phyloP scores from a whole-genome alignment of 53 echinoderm and acorn worm species.

The Zoroaster sp. region DNA sequence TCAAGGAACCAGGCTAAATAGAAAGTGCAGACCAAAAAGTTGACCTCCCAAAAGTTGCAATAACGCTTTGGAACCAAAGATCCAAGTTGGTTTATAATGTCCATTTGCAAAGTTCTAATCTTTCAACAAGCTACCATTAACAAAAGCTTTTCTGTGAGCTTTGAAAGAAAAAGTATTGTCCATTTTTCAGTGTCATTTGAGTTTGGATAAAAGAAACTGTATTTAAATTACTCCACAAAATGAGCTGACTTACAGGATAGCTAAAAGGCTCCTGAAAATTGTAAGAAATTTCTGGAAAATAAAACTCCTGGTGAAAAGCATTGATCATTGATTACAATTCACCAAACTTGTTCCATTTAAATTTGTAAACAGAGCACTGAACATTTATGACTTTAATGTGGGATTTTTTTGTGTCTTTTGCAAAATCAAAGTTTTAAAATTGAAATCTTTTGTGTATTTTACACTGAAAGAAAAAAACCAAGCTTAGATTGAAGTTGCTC shows the following conservation, averaged over 20 bases:
- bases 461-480: neutral
- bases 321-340: too few species aligned
- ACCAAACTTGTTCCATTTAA: neutral
- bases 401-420: too few species aligned
- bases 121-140: neutral
- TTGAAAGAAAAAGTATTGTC: neutral
- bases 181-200: too few species aligned
- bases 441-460: too few species aligned
- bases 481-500: neutral
- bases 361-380: neutral
- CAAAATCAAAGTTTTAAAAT: too few species aligned
- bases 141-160: neutral
- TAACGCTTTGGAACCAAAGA: neutral
- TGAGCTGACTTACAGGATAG: neutral
- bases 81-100: neutral
- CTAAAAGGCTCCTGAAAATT: neutral
- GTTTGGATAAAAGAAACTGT: neutral
- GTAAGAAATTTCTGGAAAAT: neutral
- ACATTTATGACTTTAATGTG: too few species aligned
- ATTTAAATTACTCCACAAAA: neutral
- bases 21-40: slow-evolving; percentile 22
- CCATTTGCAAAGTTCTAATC: neutral
- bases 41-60: slow-evolving; percentile 1
- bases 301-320: too few species aligned
- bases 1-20: neutral